Evolutionary conservation across 2,888 invertebrate species (phyloP).

Genomic region (Alentia gelatinosa): DNA sequence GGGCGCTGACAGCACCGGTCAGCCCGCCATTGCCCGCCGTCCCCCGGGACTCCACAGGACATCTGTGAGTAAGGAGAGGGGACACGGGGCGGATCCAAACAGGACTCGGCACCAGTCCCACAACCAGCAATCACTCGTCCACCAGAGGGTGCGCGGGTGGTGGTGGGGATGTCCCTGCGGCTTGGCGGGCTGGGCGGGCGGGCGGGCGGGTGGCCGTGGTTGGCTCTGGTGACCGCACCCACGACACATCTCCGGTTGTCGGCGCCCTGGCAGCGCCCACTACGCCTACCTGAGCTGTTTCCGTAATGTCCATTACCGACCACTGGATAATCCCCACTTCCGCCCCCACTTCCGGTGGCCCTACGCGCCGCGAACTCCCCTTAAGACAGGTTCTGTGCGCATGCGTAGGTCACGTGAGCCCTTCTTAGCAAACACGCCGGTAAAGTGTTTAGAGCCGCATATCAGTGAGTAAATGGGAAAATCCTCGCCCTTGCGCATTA

Average conservation of each 20-base stretch:
- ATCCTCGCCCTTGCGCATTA: too few species aligned
- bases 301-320: slow-evolving; percentile 32
- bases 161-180: neutral
- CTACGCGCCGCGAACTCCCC: neutral
- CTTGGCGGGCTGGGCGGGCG: neutral
- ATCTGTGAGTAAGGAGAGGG: slow-evolving; percentile 20
- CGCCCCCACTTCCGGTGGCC: slow-evolving; percentile 20
- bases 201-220: neutral
- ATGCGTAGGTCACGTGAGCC: too few species aligned
- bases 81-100: slow-evolving; percentile 1
- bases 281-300: slow-evolving; percentile 16
- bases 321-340: slow-evolving; percentile 21
- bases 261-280: too few species aligned
- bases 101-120: neutral
- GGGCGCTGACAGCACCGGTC: slow-evolving; percentile 14
- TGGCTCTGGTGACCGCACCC: too few species aligned
- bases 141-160: neutral
- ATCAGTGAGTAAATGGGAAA: too few species aligned
- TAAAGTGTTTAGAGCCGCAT: too few species aligned
- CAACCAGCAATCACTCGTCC: neutral
- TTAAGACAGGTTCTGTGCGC: neutral
- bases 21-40: neutral
- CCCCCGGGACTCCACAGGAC: neutral
- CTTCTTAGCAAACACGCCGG: too few species aligned
- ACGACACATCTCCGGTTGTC: slow-evolving; percentile 11